Conservation (phyloP, 2,888 invertebrate genomes). For the Boloria euphrosyne region DNA sequence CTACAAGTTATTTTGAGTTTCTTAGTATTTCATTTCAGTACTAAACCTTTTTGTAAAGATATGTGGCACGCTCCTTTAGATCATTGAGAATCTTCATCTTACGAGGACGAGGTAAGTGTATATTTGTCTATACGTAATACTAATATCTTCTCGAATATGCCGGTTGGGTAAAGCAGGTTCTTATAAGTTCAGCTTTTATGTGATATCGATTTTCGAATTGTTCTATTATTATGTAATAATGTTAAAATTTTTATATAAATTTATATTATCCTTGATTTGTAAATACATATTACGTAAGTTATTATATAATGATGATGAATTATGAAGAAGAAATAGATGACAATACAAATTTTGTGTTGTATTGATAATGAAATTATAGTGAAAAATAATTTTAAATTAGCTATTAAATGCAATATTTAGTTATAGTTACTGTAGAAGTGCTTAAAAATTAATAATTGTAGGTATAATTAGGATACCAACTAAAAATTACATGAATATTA, state of each 20-base stretch:
- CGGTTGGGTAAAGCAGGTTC: constrained; percentile 8
- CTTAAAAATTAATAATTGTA: too few relatives aligned
- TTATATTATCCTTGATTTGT: constrained; percentile 51
- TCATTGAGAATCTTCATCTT: background rate
- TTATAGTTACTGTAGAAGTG: background rate
- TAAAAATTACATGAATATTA: too few relatives aligned
- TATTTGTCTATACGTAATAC: constrained; percentile 1
- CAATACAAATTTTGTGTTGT: background rate
- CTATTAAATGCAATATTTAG: background rate
- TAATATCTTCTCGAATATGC: constrained; percentile 11
- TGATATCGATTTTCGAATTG: constrained; percentile 2
- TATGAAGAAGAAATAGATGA: constrained; percentile 41
- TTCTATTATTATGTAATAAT: constrained; percentile 31
- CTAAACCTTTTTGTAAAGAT: background rate
- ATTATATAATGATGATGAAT: constrained; percentile 64
- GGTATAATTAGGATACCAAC: too few relatives aligned
- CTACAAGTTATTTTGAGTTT: constrained; percentile 13
- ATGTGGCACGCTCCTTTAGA: constrained; percentile 9
- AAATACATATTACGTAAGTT: constrained; percentile 71
- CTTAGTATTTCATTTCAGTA: background rate
- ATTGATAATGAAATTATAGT: background rate
- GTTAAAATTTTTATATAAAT: constrained; percentile 24
- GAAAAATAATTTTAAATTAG: background rate
- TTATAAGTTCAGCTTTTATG: constrained; percentile 3
- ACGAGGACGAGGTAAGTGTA: constrained; percentile 4